Evolutionary conservation across 2,888 invertebrate genomes (phyloP).

Genomic region (Patella ulyssiponensis): DNA sequence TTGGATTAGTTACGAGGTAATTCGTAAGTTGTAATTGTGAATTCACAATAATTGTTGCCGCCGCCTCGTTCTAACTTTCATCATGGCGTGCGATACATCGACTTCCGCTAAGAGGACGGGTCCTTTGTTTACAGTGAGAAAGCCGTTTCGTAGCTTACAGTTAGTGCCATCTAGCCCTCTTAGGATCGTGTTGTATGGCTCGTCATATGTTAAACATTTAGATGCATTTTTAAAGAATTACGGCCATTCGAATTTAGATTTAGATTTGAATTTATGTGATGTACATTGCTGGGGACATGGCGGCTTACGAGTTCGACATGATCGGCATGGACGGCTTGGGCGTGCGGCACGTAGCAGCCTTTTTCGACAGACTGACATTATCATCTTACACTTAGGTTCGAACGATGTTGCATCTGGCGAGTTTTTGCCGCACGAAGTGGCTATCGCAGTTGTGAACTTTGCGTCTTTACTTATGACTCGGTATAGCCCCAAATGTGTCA

Average conservation of each 20-base stretch:
- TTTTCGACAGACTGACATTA: too few species aligned
- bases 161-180: neutral
- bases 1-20: too few species aligned
- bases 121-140: neutral
- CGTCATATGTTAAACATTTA: neutral
- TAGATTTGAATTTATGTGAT: neutral
- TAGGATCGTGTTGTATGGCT: neutral
- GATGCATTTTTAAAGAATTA: neutral
- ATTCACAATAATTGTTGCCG: too few species aligned
- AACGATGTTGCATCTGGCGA: too few species aligned
- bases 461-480: neutral
- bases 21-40: too few species aligned
- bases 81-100: too few species aligned
- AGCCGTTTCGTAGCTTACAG: neutral
- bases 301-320: too few species aligned
- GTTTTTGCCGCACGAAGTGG: neutral
- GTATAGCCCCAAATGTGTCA: neutral
- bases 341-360: too few species aligned
- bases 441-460: neutral
- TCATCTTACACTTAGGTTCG: too few species aligned
- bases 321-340: neutral
- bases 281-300: neutral
- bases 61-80: too few species aligned
- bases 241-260: neutral
- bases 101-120: too few species aligned